These are phyloP conservation scores for Propithecus perrieri DNA, from an alignment of 2,797 vertebrate genomes.

Conservation along the genomic window DNA sequence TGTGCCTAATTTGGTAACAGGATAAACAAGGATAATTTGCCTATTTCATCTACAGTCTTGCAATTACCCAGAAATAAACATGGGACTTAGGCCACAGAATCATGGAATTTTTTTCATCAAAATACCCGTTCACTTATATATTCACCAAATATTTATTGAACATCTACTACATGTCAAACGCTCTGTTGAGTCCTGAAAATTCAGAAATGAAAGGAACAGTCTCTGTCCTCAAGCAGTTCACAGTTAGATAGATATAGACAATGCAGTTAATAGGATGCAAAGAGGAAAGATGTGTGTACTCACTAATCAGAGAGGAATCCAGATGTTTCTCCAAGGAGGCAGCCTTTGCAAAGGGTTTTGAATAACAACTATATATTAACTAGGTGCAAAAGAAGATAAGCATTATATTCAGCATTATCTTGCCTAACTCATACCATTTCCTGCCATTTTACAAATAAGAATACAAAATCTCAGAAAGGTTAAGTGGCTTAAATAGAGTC, in stretches of 20 bases:
- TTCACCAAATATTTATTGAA: neutral
- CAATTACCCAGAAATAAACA: neutral
- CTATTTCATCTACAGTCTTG: neutral
- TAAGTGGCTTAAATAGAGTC: neutral
- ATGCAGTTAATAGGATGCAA: neutral
- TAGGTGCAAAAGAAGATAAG: neutral
- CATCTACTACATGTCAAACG: neutral
- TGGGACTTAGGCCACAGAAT: neutral
- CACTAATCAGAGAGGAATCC: neutral
- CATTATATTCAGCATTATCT: neutral
- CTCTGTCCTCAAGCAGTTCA: neutral
- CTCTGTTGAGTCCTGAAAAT: neutral
- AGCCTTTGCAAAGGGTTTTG: neutral
- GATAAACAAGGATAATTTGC: neutral
- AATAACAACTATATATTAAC: neutral
- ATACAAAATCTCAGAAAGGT: neutral
- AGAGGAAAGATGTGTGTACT: neutral
- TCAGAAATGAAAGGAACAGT: neutral
- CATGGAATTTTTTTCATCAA: neutral
- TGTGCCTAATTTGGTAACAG: neutral
- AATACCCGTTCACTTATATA: neutral
- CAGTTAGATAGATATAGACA: neutral
- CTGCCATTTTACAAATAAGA: neutral
- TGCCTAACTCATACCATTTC: neutral
- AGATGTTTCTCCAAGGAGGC: neutral